Conservation (phyloP, 1,140 invertebrate species). For the Apis laboriosa region DNA sequence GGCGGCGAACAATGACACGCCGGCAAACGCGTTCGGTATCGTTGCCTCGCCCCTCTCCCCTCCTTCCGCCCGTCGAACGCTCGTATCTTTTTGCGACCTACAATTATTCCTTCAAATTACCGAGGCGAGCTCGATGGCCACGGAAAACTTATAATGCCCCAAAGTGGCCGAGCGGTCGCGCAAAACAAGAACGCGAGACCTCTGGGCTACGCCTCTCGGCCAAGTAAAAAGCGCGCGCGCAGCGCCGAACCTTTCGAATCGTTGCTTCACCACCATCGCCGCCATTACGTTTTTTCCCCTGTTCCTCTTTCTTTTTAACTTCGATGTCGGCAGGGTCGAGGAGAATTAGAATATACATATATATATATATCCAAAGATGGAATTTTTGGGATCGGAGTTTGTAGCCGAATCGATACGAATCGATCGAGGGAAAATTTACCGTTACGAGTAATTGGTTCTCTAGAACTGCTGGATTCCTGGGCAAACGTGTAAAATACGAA, state of each 20-base stretch:
- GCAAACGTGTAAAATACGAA: constrained; percentile 59
- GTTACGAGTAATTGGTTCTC: constrained; percentile 65
- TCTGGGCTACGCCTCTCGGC: constrained; percentile 6
- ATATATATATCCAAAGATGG: neutral
- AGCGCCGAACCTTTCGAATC: neutral
- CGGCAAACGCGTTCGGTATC: constrained; percentile 67
- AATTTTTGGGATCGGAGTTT: neutral
- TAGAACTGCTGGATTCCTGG: constrained; percentile 60
- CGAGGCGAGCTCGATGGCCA: constrained; percentile 58
- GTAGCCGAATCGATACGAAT: neutral
- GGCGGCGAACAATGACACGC: constrained; percentile 74
- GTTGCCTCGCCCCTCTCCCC: constrained; percentile 40
- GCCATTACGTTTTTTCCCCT: too few relatives aligned
- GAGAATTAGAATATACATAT: too few relatives aligned
- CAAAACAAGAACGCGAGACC: constrained; percentile 20
- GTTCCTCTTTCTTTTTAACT: too few relatives aligned
- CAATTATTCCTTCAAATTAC: constrained; percentile 78
- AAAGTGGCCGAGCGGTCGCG: constrained; percentile 23
- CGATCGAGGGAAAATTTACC: constrained; percentile 16
- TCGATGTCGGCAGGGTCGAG: too few relatives aligned
- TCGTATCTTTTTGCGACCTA: constrained; percentile 74
- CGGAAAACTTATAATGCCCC: constrained; percentile 70
- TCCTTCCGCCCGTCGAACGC: constrained; percentile 64
- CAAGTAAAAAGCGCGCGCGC: constrained; percentile 49
- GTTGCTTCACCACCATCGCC: too few relatives aligned